Evolutionary conservation across 2,888 invertebrate species (phyloP).

Genomic region (Formica aserva): DNA sequence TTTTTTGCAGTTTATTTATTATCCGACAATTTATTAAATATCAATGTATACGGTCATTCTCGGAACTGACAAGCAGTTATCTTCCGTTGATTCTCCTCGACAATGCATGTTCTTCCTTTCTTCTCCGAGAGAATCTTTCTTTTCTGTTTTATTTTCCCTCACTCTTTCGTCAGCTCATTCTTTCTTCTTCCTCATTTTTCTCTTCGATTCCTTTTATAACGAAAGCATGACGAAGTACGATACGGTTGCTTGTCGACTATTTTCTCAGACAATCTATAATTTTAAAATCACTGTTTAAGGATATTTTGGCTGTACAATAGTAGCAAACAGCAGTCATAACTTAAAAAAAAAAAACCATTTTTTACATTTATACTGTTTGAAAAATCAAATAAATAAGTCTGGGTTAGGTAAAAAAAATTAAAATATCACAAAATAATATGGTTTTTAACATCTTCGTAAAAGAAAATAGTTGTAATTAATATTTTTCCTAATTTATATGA

Average conservation of each 20-base stretch:
- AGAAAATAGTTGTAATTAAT: too few species aligned
- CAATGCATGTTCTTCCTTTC: slow-evolving; percentile 51
- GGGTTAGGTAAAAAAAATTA: too few species aligned
- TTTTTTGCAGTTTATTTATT: slow-evolving; percentile 11
- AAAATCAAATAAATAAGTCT: too few species aligned
- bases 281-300: neutral
- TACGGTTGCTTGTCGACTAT: slow-evolving; percentile 1
- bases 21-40: neutral
- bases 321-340: too few species aligned
- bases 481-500: too few species aligned
- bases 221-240: slow-evolving; percentile 24
- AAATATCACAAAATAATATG: too few species aligned
- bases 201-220: slow-evolving; percentile 57
- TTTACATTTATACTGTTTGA: too few species aligned
- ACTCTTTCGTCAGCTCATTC: slow-evolving; percentile 14
- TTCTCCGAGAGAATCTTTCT: slow-evolving; percentile 20
- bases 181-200: slow-evolving; percentile 37
- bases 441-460: too few species aligned
- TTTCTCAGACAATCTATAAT: slow-evolving; percentile 21
- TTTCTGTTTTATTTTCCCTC: slow-evolving; percentile 44
- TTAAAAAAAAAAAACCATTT: too few species aligned
- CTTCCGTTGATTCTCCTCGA: slow-evolving; percentile 11
- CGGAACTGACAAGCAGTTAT: slow-evolving; percentile 10
- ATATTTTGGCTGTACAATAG: too few species aligned
- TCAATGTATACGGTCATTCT: slow-evolving; percentile 3